Evolutionary conservation across 2,888 invertebrate genomes (phyloP), one percentile per base, ranked within the genome.

Genomic region (Augiades crinisus): DNA sequence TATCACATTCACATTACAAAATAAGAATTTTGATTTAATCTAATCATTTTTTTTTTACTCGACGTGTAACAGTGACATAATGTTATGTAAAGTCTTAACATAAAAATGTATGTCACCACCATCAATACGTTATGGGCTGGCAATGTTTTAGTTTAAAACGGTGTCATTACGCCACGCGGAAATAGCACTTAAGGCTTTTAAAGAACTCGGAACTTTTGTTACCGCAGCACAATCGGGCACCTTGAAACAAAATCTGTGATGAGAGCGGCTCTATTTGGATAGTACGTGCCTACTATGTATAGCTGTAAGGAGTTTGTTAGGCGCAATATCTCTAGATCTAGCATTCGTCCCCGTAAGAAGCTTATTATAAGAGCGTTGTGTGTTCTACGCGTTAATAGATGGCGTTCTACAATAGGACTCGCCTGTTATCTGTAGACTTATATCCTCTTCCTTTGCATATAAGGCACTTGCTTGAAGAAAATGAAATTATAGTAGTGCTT

Each of bases 181-280:
- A 50, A 19, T n/a, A 27, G 36, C 50, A 50, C 43, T 50, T 49
- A 41, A 43, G 22, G 50, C 50, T 43, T 50, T 50, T 50, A 43
- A 50, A 50, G 40, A 50, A 43, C 50, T 50, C 19, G 16, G 36
- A 50, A 50, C 50, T 50, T 43, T 50, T 50, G 50, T 50, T 43
- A 13, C 43, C 27, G 50, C 50, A 14, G n/a, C 24, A 41, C 41
- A 50, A 43, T 43, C 36, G 50, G 43, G 43, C 40, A 24, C 36
- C 16, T 16, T 33, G 33, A 33, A 40, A 41, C 34, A 50, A 36
- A 47, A 47, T 38, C 34, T 49, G 49, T 34, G 36, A 34, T 31
- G 14, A 41, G 43, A 43, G 49, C 34, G 36, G 10, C 36, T 36
- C 34, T 36, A 43, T 24, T 30, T 27, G 19, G 34, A 43, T 36